Conservation (phyloP, 2,797 vertebrate species). For the Agapornis canus region DNA sequence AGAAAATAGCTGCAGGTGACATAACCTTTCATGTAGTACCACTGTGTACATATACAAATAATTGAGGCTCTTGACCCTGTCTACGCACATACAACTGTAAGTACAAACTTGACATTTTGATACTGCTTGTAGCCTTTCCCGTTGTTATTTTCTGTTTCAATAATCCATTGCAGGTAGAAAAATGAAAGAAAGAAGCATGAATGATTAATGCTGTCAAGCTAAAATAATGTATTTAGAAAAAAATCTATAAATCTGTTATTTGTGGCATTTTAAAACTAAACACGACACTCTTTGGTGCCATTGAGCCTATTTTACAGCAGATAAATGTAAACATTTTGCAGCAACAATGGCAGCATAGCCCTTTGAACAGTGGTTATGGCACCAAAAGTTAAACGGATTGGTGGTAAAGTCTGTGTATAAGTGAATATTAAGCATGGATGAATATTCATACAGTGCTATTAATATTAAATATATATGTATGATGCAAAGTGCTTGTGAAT, state of each 20-base stretch:
- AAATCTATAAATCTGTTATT: conserved; percentile 98
- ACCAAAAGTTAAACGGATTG: not conserved
- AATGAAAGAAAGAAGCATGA: conserved; percentile 91
- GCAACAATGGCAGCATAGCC: conserved; percentile 12
- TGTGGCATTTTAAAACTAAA: conserved; percentile 95
- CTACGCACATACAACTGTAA: conserved; percentile 92
- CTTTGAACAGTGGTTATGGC: conserved; percentile 19
- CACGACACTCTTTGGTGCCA: conserved; percentile 78
- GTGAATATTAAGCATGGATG: conserved; percentile 50
- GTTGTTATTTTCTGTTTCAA: conserved; percentile 99
- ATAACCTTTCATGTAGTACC: conserved; percentile 96
- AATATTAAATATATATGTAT: not conserved
- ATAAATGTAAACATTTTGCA: conserved; percentile 71
- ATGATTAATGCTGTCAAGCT: conserved; percentile 99
- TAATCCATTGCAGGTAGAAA: conserved; percentile 94
- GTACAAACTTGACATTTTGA: conserved; percentile 99
- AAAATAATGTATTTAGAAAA: conserved; percentile 98
- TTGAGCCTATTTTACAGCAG: conserved; percentile 72
- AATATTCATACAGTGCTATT: conserved; percentile 9
- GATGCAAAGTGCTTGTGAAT: not conserved
- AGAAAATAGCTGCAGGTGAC: conserved; percentile 97
- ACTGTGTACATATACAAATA: conserved; percentile 97
- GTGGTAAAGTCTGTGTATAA: not conserved
- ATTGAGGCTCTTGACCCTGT: conserved; percentile 99
- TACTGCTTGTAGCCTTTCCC: conserved; percentile 91